Conservation (phyloP, 1,140 invertebrate genomes). For the Zaprionus inermis region DNA sequence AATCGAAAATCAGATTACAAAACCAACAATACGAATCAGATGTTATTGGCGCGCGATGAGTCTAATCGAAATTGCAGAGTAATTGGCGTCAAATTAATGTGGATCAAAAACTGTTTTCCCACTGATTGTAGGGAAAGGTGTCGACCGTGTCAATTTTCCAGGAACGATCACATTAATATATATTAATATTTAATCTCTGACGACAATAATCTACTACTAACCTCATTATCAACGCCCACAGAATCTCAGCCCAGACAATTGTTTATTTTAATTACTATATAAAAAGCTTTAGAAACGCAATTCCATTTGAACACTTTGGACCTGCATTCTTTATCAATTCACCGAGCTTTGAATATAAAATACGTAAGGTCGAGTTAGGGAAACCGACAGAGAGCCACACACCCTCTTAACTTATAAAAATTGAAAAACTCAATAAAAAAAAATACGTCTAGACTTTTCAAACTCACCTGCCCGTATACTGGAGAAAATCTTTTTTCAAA, state of each 20-base stretch:
- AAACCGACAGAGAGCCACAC: not conserved
- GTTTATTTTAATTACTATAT: conserved; percentile 6
- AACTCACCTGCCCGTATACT: conserved; percentile 93
- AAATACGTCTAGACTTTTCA: not conserved
- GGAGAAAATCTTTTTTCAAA: conserved; percentile 96
- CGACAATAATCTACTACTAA: not conserved
- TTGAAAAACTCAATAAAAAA: not conserved
- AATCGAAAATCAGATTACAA: conserved; percentile 1
- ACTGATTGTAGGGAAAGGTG: not conserved
- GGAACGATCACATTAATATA: not conserved
- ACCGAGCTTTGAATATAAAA: not conserved
- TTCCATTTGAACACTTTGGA: conserved; percentile 26
- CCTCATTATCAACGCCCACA: conserved; percentile 20
- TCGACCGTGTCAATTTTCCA: not conserved
- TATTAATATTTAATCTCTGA: not conserved
- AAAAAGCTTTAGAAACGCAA: not conserved
- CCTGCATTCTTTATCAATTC: conserved; percentile 5
- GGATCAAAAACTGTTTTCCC: not conserved
- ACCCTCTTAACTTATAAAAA: not conserved
- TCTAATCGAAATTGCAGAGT: conserved; percentile 32
- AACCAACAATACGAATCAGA: not conserved
- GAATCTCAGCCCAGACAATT: conserved; percentile 29
- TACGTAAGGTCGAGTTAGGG: not conserved
- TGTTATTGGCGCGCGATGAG: not conserved
- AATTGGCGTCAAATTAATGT: conserved; percentile 64